Evolutionary conservation across 2,797 vertebrate genomes (phyloP), one percentile per base, ranked within the genome.

Genomic region (Melanotaenia boesemani): DNA sequence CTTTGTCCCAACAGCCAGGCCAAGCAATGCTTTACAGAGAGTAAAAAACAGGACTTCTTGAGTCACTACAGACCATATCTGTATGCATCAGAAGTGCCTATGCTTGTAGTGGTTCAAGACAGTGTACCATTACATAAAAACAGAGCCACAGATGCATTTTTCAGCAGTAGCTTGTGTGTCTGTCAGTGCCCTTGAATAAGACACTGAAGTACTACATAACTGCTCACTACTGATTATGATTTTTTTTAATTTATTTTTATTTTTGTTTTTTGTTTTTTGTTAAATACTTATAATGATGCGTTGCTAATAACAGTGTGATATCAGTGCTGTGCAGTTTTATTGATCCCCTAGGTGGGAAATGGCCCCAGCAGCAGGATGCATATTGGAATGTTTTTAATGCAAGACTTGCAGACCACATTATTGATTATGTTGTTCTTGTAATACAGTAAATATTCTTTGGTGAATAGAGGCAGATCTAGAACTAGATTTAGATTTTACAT

Each of bases 1-100:
- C 82, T 86, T 89, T 88, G 81, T 77, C 69, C 79, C 65, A 74
- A 72, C 77, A 83, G 86, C 79, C 86, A 81, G 88, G 89, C 87
- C 88, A 83, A 84, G 83, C 77, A 86, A 86, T 84, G 79, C 84
- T 85, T 76, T 75, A 32, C 80, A 78, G 76, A 85, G 83, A 73
- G 74, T 58, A 16, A 48, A 55, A 22, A 54, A 26, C 36, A 68
- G 32, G 32, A 48, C 58, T 62, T 75, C 48, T 52, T 66, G 39
- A 72, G 72, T 76, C 66, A 83, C 82, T 62, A 13, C 63, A 13
- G 81, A 71, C n/a, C 0, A 76, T 63, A 57, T 83, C 61, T 80
- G 74, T 70, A 62, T 73, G 70, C 56, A 32, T 9, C 46, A 44
- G 46, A 58, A 65, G 22, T 15, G 16, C 7, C 2, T 4, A 0